Base-by-base conservation (phyloP, 2,113 vertebrate species). In the Ceyx melanurus region DNA sequence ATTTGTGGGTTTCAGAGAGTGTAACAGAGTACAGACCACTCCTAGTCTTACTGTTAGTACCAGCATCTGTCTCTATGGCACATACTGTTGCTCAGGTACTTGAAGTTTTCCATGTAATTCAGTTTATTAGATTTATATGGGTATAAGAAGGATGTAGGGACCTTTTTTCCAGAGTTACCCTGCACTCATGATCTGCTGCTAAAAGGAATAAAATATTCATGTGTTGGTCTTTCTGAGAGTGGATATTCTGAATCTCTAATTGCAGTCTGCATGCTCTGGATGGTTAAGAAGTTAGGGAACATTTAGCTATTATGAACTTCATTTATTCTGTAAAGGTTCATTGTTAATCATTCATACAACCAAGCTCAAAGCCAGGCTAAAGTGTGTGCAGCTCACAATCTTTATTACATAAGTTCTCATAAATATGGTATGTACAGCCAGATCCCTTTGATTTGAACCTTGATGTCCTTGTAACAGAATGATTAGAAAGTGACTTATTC, bases 401-500 rank as follows among this genome's bases (percentile, higher is more conserved):
- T 96, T 92, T 92, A 62, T 95, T 94, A 87, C 48, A 2, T 89
- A 96, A 94, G 75, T 85, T 50, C 86, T 86, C 80, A 65, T 95
- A 76, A 96, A 94, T 92, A 86, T 43, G 28, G 9, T 87, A 87
- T 73, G 58, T 79, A 82, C 73, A 57, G 45, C 40, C 62, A 89
- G 82, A 85, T 94, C 77, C 70, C 74, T 93, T 97, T 67, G 73
- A 74, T 86, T 91, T 91, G 62, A 87, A 73, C 88, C 64, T 70
- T 56, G 87, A 85, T 81, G 66, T 73, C 89, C 56, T n/a, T 80
- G 75, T 93, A 79, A 50, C 86, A 74, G 64, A 86, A 82, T 92
- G 92, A 94, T 97, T 95, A 96, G 90, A 95, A 96, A 93, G 58
- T 92, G 94, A 94, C 92, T 95, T 96, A 87, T 18, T 96, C 75